Percentiles rank a stretch among this genome's conserved stretches.
Evolutionary conservation across 2,113 vertebrate genomes (phyloP).

Genomic region (Semnornis frantzii): DNA sequence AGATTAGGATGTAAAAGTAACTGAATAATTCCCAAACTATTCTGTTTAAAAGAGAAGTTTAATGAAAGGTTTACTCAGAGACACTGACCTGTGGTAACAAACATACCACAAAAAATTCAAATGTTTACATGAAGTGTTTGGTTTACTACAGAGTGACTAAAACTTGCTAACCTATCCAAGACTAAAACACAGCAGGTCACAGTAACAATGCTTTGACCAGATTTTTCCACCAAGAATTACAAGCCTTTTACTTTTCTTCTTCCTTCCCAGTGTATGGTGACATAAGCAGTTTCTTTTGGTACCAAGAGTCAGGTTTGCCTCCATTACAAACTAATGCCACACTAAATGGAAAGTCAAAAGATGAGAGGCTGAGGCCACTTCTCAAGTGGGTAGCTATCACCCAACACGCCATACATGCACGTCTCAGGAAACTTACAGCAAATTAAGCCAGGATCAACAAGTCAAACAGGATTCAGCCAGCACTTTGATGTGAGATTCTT

Average conservation of each 20-base stretch:
- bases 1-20: neutral
- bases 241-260: neutral
- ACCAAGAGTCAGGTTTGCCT: neutral
- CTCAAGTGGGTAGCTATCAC: neutral
- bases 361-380: neutral
- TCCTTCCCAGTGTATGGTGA: neutral
- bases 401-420: neutral
- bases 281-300: neutral
- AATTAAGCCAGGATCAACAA: constrained; percentile 57
- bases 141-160: neutral
- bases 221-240: neutral
- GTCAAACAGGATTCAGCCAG: constrained; percentile 25
- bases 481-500: constrained; percentile 58
- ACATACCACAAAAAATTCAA: neutral
- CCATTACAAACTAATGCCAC: neutral
- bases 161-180: neutral
- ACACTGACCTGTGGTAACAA: neutral
- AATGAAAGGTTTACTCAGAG: neutral
- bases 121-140: neutral
- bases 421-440: constrained; percentile 19
- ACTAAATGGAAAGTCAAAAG: neutral
- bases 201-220: fast-evolving
- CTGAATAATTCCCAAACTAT: neutral
- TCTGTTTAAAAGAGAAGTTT: neutral
- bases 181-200: neutral